Evolutionary conservation across 2,797 vertebrate species (phyloP).

Genomic region (Neostethus bicornis): DNA sequence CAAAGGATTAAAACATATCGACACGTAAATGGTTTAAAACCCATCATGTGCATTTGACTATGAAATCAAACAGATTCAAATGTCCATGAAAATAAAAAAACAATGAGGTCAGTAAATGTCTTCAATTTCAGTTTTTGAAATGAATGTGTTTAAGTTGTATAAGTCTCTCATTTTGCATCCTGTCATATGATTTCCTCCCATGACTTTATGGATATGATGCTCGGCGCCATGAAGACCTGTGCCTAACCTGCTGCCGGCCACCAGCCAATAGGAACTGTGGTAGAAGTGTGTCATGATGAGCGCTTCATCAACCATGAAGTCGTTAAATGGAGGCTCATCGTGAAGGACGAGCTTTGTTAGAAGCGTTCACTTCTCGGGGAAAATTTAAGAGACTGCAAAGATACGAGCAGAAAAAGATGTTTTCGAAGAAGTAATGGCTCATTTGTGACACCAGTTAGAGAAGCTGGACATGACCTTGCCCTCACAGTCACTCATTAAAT

Average conservation of each 20-base stretch:
- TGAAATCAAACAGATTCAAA: too few relatives aligned
- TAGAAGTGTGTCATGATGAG: not conserved
- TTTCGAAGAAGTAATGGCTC: not conserved
- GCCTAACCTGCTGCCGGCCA: not conserved
- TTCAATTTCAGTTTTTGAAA: too few relatives aligned
- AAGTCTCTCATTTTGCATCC: not conserved
- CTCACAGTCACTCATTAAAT: not conserved
- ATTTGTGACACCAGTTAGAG: not conserved
- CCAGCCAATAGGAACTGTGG: not conserved
- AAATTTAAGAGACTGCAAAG: not conserved
- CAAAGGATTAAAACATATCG: too few relatives aligned
- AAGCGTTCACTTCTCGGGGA: not conserved
- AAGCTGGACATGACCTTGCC: not conserved
- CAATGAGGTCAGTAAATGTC: not conserved
- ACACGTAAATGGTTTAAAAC: too few relatives aligned
- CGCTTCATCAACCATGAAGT: not conserved
- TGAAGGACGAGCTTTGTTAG: constrained; percentile 1
- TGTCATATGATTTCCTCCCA: not conserved
- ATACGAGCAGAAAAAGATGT: not conserved
- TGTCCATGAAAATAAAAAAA: too few relatives aligned
- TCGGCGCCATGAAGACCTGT: not conserved
- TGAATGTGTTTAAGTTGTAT: not conserved
- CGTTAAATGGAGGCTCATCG: not conserved
- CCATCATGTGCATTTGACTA: too few relatives aligned
- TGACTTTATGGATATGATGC: not conserved